Percentiles rank a stretch among this genome's conserved stretches.
Conservation (phyloP, 2,113 vertebrate species). For the Synodontis membranacea region DNA sequence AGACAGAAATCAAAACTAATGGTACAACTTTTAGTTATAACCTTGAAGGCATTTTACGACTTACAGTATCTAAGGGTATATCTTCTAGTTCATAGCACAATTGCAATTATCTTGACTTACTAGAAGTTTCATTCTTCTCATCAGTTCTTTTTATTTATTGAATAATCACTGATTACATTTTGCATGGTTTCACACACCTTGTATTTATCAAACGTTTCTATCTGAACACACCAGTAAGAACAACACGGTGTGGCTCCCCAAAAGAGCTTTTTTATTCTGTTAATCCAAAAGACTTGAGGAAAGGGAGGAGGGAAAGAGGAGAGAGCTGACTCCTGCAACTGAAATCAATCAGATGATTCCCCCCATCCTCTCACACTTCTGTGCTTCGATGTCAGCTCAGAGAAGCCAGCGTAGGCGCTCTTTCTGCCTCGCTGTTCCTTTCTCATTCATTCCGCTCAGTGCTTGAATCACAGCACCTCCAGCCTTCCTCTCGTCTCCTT, state of each 20-base stretch:
- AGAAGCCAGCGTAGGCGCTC: conserved; percentile 39
- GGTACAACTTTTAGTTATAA: background rate
- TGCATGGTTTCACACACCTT: background rate
- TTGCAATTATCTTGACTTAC: background rate
- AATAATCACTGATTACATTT: background rate
- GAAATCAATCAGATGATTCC: conserved; percentile 56
- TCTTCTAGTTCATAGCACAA: background rate
- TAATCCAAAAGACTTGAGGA: background rate
- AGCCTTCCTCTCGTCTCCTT: conserved; percentile 44
- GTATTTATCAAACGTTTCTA: background rate
- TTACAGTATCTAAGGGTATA: background rate
- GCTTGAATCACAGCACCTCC: conserved; percentile 64
- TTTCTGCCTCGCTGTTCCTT: conserved; percentile 53
- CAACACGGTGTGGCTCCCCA: background rate
- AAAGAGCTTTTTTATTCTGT: background rate
- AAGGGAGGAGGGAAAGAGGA: background rate
- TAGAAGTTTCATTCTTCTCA: background rate
- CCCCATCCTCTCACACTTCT: conserved; percentile 49
- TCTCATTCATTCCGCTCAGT: conserved; percentile 54
- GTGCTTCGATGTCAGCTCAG: conserved; percentile 42
- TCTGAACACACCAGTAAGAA: background rate
- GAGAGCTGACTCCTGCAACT: conserved; percentile 56
- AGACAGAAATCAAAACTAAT: background rate
- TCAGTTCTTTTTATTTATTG: background rate
- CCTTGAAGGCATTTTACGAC: background rate